phyloP scores from a whole-genome alignment of 2,888 invertebrate genomes.

The Zaprionus lineosus region DNA sequence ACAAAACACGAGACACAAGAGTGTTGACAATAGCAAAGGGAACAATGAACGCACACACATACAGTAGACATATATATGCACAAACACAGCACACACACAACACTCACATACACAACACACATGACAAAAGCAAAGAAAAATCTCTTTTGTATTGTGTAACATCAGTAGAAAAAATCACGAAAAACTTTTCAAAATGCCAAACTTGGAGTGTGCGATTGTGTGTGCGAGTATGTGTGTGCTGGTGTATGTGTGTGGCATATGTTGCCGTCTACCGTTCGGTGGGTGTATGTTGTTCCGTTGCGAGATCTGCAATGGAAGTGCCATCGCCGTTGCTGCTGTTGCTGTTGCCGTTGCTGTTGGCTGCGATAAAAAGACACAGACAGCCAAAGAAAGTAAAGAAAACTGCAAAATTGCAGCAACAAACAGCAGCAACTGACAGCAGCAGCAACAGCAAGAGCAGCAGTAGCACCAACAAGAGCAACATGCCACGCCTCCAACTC shows the following conservation, averaged over 20 bases:
- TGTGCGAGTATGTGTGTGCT: constrained; percentile 2
- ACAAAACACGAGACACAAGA: constrained; percentile 45
- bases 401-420: constrained; percentile 69
- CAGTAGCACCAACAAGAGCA: constrained; percentile 26
- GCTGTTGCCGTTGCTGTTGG: constrained; percentile 27
- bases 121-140: constrained; percentile 64
- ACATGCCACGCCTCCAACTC: constrained; percentile 29
- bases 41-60: constrained; percentile 49
- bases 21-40: constrained; percentile 71
- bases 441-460: constrained; percentile 44
- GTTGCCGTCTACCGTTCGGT: neutral
- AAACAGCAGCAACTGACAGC: constrained; percentile 41
- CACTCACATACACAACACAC: constrained; percentile 27
- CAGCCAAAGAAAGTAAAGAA: constrained; percentile 55
- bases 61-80: constrained; percentile 15
- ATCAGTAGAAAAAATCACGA: constrained; percentile 64
- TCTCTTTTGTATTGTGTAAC: constrained; percentile 65
- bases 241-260: constrained; percentile 1
- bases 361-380: constrained; percentile 62
- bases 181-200: constrained; percentile 63
- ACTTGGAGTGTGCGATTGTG: constrained; percentile 47
- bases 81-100: no score
- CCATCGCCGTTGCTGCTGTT: no score
- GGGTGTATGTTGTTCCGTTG: constrained; percentile 2
- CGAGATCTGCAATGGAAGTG: constrained; percentile 18